Evolutionary conservation across 2,797 vertebrate species (phyloP).

Genomic region (Lerista edwardsae): DNA sequence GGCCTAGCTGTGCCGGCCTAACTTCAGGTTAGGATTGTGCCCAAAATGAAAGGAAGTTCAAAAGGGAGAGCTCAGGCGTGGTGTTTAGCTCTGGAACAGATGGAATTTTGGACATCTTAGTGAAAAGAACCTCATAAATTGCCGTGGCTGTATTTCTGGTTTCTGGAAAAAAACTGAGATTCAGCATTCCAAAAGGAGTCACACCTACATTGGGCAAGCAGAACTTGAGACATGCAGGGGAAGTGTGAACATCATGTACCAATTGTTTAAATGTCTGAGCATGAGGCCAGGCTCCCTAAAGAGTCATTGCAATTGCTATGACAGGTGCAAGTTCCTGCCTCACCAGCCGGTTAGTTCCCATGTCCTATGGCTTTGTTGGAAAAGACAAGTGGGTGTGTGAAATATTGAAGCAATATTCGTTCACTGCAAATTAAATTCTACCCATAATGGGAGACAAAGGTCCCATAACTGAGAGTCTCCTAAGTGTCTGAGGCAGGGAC

Average conservation of each 20-base stretch:
- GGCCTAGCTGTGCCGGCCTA: too few relatives aligned
- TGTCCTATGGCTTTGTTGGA: not conserved
- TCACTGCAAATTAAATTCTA: not conserved
- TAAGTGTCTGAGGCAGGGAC: too few relatives aligned
- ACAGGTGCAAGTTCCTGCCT: slow-evolving; percentile 2
- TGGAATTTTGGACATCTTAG: not conserved
- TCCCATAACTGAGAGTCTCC: not conserved
- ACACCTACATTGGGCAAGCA: slow-evolving; percentile 11
- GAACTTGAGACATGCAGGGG: slow-evolving; percentile 13
- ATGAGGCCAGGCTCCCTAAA: slow-evolving; percentile 4
- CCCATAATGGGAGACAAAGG: not conserved
- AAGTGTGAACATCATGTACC: not conserved
- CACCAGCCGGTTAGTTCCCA: not conserved
- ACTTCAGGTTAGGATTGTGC: too few relatives aligned
- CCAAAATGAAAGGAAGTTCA: not conserved
- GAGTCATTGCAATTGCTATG: not conserved
- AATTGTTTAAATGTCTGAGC: slow-evolving; percentile 1
- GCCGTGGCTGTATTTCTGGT: not conserved
- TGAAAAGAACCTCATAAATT: not conserved
- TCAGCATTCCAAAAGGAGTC: not conserved
- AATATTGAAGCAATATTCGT: not conserved
- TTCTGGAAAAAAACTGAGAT: not conserved
- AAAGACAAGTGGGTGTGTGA: not conserved
- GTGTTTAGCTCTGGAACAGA: slow-evolving; percentile 9
- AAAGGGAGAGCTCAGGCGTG: not conserved